Percentiles rank a stretch among this genome's conserved stretches.
phyloP scores from a whole-genome alignment of 2,888 invertebrate genomes.

The Archips xylosteana region DNA sequence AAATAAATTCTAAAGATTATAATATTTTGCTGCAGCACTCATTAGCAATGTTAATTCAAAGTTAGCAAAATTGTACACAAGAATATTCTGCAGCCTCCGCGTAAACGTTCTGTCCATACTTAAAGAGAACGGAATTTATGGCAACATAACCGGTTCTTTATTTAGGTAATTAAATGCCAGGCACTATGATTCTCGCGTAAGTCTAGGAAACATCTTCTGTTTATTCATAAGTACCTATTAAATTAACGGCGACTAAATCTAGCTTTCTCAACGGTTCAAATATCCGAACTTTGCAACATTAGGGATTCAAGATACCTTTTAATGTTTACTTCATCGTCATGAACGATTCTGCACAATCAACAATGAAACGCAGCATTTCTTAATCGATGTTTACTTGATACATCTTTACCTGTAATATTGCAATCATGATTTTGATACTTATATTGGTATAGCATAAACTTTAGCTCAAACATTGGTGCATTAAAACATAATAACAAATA shows the following conservation, averaged over 20 bases:
- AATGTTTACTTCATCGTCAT: too few relatives aligned
- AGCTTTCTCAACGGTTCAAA: background rate
- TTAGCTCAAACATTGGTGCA: background rate
- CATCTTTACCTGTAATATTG: background rate
- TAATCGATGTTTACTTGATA: too few relatives aligned
- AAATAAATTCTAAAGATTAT: constrained; percentile 28
- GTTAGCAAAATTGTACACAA: constrained; percentile 38
- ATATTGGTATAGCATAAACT: background rate
- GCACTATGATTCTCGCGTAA: background rate
- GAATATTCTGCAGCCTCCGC: constrained; percentile 28
- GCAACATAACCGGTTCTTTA: constrained; percentile 21
- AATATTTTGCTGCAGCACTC: constrained; percentile 32
- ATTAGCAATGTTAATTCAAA: constrained; percentile 40
- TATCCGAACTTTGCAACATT: background rate
- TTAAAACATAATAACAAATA: background rate
- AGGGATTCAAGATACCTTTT: background rate
- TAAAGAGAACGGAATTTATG: constrained; percentile 36
- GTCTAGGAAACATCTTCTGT: background rate
- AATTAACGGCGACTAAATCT: too few relatives aligned
- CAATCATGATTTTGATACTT: background rate
- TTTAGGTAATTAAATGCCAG: constrained; percentile 3
- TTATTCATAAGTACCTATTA: too few relatives aligned
- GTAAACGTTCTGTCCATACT: constrained; percentile 38
- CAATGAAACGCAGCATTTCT: too few relatives aligned
- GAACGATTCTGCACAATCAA: too few relatives aligned